Evolutionary conservation across 2,113 vertebrate genomes (phyloP).

Genomic region (Toxotes jaculatrix): DNA sequence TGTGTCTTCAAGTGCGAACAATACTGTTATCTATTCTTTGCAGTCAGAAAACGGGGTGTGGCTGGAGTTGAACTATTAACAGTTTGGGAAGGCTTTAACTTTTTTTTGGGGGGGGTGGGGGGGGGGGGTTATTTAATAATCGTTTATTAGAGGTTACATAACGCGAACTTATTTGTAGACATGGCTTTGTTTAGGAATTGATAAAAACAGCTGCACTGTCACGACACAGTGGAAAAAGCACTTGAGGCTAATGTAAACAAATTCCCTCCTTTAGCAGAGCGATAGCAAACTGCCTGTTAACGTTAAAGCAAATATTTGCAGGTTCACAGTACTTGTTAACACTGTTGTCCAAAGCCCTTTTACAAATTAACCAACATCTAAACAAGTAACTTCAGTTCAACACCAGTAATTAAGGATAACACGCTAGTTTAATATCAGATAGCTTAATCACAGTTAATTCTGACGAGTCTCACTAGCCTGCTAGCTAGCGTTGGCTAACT

Average conservation of each 20-base stretch:
- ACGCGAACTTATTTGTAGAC: neutral
- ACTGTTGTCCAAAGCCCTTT: neutral
- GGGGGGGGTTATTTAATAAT: neutral
- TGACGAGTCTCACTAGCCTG: conserved; percentile 21
- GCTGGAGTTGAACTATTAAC: conserved; percentile 28
- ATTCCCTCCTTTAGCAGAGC: neutral
- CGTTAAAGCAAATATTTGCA: neutral
- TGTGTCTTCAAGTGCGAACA: conserved; percentile 32
- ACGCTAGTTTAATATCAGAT: neutral
- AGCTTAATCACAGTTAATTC: conserved; percentile 11
- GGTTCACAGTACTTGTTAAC: neutral
- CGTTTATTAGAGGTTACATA: neutral
- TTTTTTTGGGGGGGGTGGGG: neutral
- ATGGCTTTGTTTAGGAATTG: neutral
- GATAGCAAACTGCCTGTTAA: neutral
- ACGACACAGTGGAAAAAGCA: neutral
- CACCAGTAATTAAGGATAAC: neutral
- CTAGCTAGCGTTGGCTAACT: conserved; percentile 17
- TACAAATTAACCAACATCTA: neutral
- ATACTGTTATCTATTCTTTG: conserved; percentile 63
- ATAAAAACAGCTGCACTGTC: neutral
- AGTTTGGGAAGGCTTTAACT: neutral
- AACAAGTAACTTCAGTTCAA: neutral
- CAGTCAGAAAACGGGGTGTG: conserved; percentile 68
- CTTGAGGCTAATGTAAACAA: conserved; percentile 60